These are phyloP conservation scores for Luperina testacea DNA, from an alignment of 2,888 invertebrate species.

Conservation along the genomic window DNA sequence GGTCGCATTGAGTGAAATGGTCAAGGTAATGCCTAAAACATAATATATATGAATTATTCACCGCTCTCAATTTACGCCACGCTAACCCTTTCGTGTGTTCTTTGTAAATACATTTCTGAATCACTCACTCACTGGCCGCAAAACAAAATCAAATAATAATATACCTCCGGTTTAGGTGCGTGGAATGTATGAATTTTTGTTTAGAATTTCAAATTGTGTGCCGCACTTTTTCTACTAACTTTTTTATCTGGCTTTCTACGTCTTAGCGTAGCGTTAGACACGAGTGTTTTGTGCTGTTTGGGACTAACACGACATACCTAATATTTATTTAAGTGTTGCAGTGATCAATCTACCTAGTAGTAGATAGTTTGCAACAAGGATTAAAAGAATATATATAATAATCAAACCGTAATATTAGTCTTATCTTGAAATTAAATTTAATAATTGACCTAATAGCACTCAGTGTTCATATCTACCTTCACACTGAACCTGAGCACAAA, in stretches of 20 bases:
- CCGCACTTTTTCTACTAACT: slow-evolving; percentile 69
- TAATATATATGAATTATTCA: slow-evolving; percentile 83
- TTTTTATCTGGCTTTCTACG: slow-evolving; percentile 60
- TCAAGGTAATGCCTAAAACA: slow-evolving; percentile 87
- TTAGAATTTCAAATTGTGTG: slow-evolving; percentile 76
- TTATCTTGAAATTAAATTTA: too few relatives aligned
- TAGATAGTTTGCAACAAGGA: background rate
- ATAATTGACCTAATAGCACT: too few relatives aligned
- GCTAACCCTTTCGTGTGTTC: slow-evolving; percentile 87
- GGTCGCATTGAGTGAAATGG: slow-evolving; percentile 88
- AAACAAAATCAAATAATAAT: slow-evolving; percentile 74
- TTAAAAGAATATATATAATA: background rate
- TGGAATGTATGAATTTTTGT: slow-evolving; percentile 74
- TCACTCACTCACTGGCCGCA: slow-evolving; percentile 80
- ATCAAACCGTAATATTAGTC: background rate
- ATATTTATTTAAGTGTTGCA: background rate
- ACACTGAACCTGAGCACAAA: slow-evolving; percentile 19
- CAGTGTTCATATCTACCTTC: background rate
- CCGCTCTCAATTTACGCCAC: slow-evolving; percentile 83
- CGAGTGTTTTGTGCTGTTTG: slow-evolving; percentile 16
- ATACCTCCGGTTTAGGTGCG: slow-evolving; percentile 68
- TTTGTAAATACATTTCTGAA: slow-evolving; percentile 87
- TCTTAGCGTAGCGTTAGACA: slow-evolving; percentile 55
- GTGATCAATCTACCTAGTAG: background rate
- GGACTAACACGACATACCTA: background rate